Evolutionary conservation across 2,888 invertebrate genomes (phyloP).

Genomic region (Hymenopus coronatus): DNA sequence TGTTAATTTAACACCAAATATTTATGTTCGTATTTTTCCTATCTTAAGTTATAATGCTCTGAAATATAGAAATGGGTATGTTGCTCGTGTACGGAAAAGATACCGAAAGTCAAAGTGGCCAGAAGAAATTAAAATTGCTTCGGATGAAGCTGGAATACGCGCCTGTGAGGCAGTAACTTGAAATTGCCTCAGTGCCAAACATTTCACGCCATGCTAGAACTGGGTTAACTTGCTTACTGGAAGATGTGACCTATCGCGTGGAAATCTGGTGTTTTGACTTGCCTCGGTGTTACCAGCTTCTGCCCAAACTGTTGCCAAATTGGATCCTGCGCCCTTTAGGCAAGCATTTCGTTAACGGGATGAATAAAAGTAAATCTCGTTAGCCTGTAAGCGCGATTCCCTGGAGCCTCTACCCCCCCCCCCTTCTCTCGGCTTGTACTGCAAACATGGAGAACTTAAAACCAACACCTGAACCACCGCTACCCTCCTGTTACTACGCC

Average conservation of each 20-base stretch:
- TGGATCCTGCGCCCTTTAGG: neutral
- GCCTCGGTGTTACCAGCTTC: neutral
- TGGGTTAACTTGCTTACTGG: neutral
- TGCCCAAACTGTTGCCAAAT: conserved; percentile 6
- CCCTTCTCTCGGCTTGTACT: neutral
- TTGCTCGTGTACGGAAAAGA: too few relatives aligned
- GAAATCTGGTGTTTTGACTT: neutral
- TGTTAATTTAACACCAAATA: too few relatives aligned
- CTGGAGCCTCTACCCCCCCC: neutral
- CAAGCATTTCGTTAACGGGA: neutral
- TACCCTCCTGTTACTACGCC: neutral
- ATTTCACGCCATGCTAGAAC: neutral
- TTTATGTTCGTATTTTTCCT: too few relatives aligned
- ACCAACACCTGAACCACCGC: neutral
- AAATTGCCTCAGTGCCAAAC: too few relatives aligned
- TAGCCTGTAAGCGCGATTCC: neutral
- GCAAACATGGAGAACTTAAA: neutral
- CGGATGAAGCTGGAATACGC: too few relatives aligned
- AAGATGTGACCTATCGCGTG: neutral
- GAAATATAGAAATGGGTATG: too few relatives aligned
- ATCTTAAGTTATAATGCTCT: too few relatives aligned
- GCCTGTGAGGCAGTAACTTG: too few relatives aligned
- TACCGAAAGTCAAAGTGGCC: too few relatives aligned
- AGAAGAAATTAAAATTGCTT: too few relatives aligned
- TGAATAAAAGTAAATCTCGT: conserved; percentile 14